Evolutionary conservation across 2,113 vertebrate species (phyloP), one percentile per base, ranked within the genome.

Genomic region (Poeciliopsis retropinna): DNA sequence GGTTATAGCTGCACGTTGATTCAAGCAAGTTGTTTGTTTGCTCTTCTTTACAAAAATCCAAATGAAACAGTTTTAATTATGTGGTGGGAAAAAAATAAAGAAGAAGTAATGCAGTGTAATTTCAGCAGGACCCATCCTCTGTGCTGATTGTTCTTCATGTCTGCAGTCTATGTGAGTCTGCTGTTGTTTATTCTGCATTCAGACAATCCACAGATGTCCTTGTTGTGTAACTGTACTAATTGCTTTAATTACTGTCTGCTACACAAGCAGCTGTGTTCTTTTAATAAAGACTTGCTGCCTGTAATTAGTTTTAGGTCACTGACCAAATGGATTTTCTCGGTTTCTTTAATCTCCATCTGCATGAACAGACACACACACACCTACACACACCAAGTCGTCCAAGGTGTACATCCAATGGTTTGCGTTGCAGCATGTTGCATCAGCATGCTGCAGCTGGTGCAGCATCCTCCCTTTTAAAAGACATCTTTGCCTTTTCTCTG

Each of bases 381-480:
- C n/a, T 64, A 0, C 13, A 41, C 14, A 15, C 3, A 41, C 39
- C 3, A 0, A 15, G 31, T 67, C 29, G 63, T 65, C 70, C 62
- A 63, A 61, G 75, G 66, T 82, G 75, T 80, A 75, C 51, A 69
- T 77, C 70, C 73, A 78, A 85, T 82, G 80, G 76, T n/a, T 54
- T 28, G 66, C 37, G 77, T 91, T 91, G 76, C 89, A 77, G 71
- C 67, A 37, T 19, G 14, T 91, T 90, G 84, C 89, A 83, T 88
- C 81, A 91, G 78, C 10, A 37, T 10, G 11, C 77, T 34, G 66
- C 77, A 73, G 76, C 85, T 88, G 82, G 34, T 79, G 75, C 62
- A 4, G 27, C 29, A 9, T 76, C 27, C 62, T 60, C 68, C 67
- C 63, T 78, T 78, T 44, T 19, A 29, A 70, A 11, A 79, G 72